Percentiles rank a stretch among this genome's conserved stretches.
Evolutionary conservation across 2,113 vertebrate species (phyloP).

Genomic region (Pica pica): DNA sequence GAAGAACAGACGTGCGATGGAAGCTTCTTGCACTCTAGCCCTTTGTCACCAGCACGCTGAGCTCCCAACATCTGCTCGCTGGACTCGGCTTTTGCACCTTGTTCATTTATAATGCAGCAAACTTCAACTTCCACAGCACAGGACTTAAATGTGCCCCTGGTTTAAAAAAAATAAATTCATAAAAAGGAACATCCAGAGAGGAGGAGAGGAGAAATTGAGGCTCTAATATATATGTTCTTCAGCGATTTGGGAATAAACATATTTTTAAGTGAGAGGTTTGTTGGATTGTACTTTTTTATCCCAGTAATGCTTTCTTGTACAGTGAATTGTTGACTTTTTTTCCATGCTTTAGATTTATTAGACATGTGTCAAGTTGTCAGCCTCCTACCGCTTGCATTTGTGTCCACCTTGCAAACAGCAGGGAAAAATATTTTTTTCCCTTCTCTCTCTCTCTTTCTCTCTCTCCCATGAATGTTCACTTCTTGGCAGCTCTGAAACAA

Average conservation of each 20-base stretch:
- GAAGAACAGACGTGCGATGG: constrained; percentile 47
- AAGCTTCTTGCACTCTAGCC: constrained; percentile 61
- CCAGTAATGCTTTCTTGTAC: constrained; percentile 60
- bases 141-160: not conserved
- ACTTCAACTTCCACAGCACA: not conserved
- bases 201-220: constrained; percentile 16
- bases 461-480: constrained; percentile 66
- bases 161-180: not conserved
- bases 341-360: constrained; percentile 74
- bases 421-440: constrained; percentile 71
- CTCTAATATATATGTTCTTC: constrained; percentile 36
- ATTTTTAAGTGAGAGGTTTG: constrained; percentile 65
- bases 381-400: constrained; percentile 74
- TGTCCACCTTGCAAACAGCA: constrained; percentile 81
- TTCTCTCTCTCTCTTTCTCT: constrained; percentile 50
- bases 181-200: not conserved
- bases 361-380: constrained; percentile 79
- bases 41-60: constrained; percentile 54
- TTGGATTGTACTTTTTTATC: constrained; percentile 59
- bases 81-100: constrained; percentile 47
- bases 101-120: constrained; percentile 51
- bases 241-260: constrained; percentile 65
- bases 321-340: constrained; percentile 71
- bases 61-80: constrained; percentile 62
- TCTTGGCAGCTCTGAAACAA: constrained; percentile 80